phyloP scores from a whole-genome alignment of 2,888 invertebrate genomes.

The Malthinus flaveolus region DNA sequence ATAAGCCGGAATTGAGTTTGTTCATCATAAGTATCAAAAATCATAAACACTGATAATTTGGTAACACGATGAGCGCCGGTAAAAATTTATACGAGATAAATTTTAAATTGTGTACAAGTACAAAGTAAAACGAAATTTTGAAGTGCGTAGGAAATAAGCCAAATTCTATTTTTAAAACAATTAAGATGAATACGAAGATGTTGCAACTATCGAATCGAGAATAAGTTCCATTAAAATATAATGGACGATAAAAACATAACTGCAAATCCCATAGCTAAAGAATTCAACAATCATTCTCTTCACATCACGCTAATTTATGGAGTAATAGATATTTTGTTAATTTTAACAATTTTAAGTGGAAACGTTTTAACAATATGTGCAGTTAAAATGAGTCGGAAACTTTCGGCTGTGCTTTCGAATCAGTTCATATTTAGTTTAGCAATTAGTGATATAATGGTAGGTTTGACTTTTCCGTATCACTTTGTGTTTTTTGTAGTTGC shows the following conservation, averaged over 20 bases:
- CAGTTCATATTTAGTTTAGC: conserved; percentile 79
- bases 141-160: too few species aligned
- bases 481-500: conserved; percentile 71
- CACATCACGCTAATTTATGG: conserved; percentile 9
- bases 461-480: conserved; percentile 76
- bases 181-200: too few species aligned
- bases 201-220: too few species aligned
- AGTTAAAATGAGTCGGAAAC: conserved; percentile 68
- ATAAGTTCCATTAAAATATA: too few species aligned
- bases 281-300: neutral
- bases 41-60: too few species aligned
- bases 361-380: conserved; percentile 78
- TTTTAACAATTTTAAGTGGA: conserved; percentile 58
- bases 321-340: conserved; percentile 16
- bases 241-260: neutral
- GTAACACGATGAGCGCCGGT: too few species aligned
- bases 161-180: too few species aligned
- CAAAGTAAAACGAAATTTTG: too few species aligned
- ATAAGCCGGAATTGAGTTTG: too few species aligned
- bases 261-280: neutral
- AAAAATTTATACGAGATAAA: too few species aligned
- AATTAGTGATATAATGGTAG: conserved; percentile 77
- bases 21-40: too few species aligned
- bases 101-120: too few species aligned
- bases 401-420: conserved; percentile 73